Evolutionary conservation across 2,797 vertebrate genomes (phyloP).

Genomic region (Prunella strophiata): DNA sequence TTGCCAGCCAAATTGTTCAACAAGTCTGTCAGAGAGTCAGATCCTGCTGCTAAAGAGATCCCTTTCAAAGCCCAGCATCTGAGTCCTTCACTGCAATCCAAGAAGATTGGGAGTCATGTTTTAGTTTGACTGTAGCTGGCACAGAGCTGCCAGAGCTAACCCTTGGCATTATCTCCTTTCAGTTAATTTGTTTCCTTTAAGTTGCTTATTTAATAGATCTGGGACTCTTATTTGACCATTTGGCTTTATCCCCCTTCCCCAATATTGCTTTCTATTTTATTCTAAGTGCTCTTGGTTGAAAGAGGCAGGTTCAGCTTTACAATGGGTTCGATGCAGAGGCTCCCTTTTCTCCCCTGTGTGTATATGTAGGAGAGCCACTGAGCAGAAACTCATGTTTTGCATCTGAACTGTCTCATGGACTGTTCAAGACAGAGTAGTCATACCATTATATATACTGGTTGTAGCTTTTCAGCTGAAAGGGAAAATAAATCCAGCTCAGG

Average conservation of each 20-base stretch:
- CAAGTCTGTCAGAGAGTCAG: constrained; percentile 46
- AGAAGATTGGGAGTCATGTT: background rate
- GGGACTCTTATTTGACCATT: background rate
- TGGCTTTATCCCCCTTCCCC: background rate
- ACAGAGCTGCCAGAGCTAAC: background rate
- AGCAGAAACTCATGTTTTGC: background rate
- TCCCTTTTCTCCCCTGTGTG: background rate
- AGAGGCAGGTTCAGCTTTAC: background rate
- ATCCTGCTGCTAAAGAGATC: constrained; percentile 50
- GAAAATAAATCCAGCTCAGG: background rate
- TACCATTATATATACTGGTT: background rate
- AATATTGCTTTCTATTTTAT: background rate
- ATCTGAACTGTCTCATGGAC: background rate
- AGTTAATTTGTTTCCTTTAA: background rate
- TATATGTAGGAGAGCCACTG: background rate
- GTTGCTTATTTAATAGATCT: background rate
- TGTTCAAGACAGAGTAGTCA: background rate
- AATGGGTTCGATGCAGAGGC: background rate
- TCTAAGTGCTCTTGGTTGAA: background rate
- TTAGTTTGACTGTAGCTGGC: constrained; percentile 12
- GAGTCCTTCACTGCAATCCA: constrained; percentile 35
- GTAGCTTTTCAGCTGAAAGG: background rate
- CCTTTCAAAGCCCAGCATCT: constrained; percentile 51
- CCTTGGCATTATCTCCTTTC: constrained; percentile 6
- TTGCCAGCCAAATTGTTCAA: constrained; percentile 44